Conservation (phyloP, 2,797 vertebrate species). For the Prionace glauca region DNA sequence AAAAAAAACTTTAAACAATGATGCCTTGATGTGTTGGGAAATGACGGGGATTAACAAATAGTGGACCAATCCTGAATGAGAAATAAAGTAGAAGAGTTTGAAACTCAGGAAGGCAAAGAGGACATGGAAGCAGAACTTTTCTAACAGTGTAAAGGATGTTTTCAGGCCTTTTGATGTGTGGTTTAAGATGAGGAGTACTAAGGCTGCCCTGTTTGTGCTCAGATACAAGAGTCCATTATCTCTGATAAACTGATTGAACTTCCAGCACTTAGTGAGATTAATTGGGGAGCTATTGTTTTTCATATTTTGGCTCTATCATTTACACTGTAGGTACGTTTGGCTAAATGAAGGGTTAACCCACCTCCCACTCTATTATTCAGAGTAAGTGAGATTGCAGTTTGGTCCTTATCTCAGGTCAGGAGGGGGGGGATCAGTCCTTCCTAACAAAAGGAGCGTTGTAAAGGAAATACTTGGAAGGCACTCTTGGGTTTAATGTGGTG, state of each 20-base stretch:
- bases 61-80: background rate
- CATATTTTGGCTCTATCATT: background rate
- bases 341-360: background rate
- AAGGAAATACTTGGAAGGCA: background rate
- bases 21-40: background rate
- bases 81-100: background rate
- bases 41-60: background rate
- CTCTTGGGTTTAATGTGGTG: background rate
- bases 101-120: background rate
- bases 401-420: background rate
- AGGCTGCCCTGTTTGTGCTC: background rate
- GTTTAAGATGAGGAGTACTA: background rate
- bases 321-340: background rate
- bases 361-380: background rate
- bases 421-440: background rate
- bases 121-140: background rate
- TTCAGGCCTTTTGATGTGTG: background rate
- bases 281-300: background rate
- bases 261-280: background rate
- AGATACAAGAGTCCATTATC: background rate
- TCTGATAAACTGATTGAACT: background rate
- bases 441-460: constrained; percentile 33
- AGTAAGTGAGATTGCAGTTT: background rate
- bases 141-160: background rate
- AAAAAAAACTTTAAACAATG: background rate